A percentile compares a stretch with the other conserved stretches of the same genome.
Evolutionary conservation across 2,113 vertebrate genomes (phyloP).

Genomic region (Gadus chalcogrammus): DNA sequence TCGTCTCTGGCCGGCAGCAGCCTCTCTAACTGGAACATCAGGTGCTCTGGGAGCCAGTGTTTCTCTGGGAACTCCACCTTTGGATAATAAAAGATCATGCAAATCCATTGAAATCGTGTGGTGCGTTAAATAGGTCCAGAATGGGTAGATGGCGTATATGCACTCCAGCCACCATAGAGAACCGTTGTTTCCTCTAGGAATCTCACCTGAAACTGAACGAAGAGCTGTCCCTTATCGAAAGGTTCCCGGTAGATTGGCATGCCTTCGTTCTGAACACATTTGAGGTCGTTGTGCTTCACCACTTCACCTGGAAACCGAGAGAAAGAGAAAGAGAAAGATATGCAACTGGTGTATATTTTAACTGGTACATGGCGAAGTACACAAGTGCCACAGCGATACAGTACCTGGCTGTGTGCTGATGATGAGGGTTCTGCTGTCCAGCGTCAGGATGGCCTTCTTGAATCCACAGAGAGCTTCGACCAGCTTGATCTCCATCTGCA

Average conservation of each 20-base stretch:
- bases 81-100: neutral
- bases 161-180: no score
- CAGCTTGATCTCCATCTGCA: constrained; percentile 88
- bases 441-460: constrained; percentile 80
- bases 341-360: no score
- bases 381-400: no score
- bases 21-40: constrained; percentile 81
- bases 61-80: constrained; percentile 91
- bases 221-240: constrained; percentile 83
- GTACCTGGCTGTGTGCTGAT: constrained; percentile 82
- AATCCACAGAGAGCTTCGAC: constrained; percentile 92
- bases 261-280: constrained; percentile 83
- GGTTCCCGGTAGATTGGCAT: constrained; percentile 89
- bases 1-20: constrained; percentile 85
- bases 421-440: constrained; percentile 84
- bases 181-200: no score
- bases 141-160: neutral
- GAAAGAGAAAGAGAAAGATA: neutral
- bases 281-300: constrained; percentile 81
- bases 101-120: neutral
- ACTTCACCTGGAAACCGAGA: constrained; percentile 79
- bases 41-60: constrained; percentile 83
- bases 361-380: no score
- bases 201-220: constrained; percentile 87
- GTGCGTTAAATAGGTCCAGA: neutral